These are phyloP conservation scores for Dryas iulia DNA, from an alignment of 1,140 invertebrate genomes.

Conservation along the genomic window DNA sequence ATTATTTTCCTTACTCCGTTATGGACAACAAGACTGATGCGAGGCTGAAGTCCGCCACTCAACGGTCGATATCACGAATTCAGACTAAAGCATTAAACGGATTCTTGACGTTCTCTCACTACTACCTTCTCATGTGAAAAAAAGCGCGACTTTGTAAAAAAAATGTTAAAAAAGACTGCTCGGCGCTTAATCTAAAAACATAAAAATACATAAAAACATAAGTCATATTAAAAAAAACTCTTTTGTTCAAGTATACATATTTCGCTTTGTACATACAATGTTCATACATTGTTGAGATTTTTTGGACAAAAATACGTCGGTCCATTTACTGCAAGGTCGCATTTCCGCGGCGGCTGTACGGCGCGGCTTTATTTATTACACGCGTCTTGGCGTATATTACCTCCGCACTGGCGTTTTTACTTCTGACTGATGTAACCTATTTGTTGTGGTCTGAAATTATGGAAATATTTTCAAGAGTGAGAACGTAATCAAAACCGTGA, in stretches of 20 bases:
- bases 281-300: background rate
- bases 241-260: background rate
- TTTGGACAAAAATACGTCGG: background rate
- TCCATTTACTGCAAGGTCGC: slow-evolving; percentile 1
- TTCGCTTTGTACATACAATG: background rate
- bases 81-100: too few relatives aligned
- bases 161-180: too few relatives aligned
- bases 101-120: too few relatives aligned
- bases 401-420: background rate
- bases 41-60: too few relatives aligned
- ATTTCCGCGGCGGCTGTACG: background rate
- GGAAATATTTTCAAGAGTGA: background rate
- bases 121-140: too few relatives aligned
- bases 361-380: background rate
- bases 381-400: slow-evolving; percentile 1
- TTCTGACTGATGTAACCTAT: background rate
- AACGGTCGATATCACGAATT: too few relatives aligned
- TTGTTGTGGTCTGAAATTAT: background rate
- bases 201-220: background rate
- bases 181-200: background rate
- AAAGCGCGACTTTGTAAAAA: too few relatives aligned
- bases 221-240: background rate
- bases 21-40: too few relatives aligned
- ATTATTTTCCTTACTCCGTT: too few relatives aligned
- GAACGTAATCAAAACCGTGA: background rate